Evolutionary conservation across 2,888 invertebrate genomes (phyloP).

Genomic region (Acronicta leporina): DNA sequence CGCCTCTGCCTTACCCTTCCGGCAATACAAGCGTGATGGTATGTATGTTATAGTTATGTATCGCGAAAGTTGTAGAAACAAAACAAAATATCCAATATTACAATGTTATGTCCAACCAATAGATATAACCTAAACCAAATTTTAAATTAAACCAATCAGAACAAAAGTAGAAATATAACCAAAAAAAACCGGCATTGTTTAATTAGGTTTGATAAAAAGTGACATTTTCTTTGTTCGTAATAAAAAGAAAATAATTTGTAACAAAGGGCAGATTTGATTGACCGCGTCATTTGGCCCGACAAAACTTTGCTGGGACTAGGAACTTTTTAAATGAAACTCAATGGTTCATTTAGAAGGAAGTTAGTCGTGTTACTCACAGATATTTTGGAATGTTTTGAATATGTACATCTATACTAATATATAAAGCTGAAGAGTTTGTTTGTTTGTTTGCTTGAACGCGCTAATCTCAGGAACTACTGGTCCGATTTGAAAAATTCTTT

Average conservation of each 20-base stretch:
- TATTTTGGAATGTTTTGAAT: no score
- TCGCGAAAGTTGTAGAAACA: no score
- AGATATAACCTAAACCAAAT: not conserved
- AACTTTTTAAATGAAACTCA: constrained; percentile 30
- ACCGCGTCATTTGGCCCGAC: constrained; percentile 49
- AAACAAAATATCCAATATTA: no score
- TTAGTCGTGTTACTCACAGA: not conserved
- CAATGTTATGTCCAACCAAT: not conserved
- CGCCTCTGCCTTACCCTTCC: no score
- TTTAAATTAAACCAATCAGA: constrained; percentile 55
- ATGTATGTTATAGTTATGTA: no score
- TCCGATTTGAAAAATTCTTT: no score
- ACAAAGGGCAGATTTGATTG: constrained; percentile 60
- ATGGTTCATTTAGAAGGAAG: constrained; percentile 1
- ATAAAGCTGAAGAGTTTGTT: no score
- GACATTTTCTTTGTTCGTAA: constrained; percentile 64
- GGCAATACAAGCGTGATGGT: no score
- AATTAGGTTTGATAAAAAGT: constrained; percentile 69
- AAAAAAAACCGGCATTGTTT: constrained; percentile 59
- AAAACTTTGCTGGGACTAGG: constrained; percentile 15
- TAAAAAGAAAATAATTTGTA: constrained; percentile 59
- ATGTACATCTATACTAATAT: no score
- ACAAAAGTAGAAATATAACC: constrained; percentile 55
- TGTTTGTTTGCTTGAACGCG: no score
- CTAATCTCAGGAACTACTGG: no score